Conservation (phyloP, 2,113 vertebrate genomes). For the Irena cyanogastra region DNA sequence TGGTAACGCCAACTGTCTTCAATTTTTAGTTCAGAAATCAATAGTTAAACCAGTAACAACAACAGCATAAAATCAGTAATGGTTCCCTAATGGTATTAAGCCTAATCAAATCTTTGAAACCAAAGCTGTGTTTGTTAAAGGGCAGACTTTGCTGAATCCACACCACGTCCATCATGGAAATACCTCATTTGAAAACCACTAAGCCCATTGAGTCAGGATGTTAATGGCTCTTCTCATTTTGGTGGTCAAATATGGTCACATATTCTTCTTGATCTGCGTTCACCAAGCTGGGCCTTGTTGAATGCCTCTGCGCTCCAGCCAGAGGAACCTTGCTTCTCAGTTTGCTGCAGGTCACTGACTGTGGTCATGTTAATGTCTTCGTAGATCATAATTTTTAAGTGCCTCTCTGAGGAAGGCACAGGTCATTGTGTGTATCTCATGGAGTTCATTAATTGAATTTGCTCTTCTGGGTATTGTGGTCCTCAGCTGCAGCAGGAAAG, state of each 20-base stretch:
- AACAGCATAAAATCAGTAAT: slow-evolving; percentile 59
- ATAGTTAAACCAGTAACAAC: slow-evolving; percentile 69
- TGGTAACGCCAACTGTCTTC: slow-evolving; percentile 67
- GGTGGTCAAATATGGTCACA: slow-evolving; percentile 17
- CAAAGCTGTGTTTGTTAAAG: slow-evolving; percentile 61
- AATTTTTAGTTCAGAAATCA: slow-evolving; percentile 66
- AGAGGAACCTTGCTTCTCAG: neutral
- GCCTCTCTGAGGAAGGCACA: neutral
- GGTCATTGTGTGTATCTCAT: neutral
- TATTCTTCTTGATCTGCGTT: neutral
- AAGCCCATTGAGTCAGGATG: slow-evolving; percentile 56
- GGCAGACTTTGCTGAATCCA: slow-evolving; percentile 65
- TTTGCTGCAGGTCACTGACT: neutral
- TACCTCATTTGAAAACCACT: slow-evolving; percentile 65
- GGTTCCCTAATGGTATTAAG: slow-evolving; percentile 64
- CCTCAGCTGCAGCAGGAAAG: neutral
- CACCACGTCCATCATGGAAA: slow-evolving; percentile 60
- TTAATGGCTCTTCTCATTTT: slow-evolving; percentile 50
- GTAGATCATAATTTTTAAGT: neutral
- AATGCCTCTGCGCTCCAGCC: neutral
- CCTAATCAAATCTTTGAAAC: slow-evolving; percentile 68
- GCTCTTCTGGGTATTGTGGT: neutral
- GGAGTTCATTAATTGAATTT: neutral
- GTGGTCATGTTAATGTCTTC: neutral
- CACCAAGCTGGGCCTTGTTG: neutral